Evolutionary conservation across 2,113 vertebrate species (phyloP).

Genomic region (Petaurus breviceps): DNA sequence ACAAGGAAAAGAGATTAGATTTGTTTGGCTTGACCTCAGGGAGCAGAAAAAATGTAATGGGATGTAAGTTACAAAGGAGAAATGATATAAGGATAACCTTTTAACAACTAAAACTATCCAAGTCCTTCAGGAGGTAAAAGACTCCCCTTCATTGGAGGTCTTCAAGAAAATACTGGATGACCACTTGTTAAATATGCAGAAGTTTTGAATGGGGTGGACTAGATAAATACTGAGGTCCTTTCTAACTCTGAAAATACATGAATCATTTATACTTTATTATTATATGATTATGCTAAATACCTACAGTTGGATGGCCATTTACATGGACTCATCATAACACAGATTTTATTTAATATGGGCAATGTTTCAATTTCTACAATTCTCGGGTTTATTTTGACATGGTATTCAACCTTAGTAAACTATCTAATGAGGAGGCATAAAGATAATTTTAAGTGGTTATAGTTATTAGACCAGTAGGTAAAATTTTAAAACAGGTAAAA

Average conservation of each 20-base stretch:
- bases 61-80: neutral
- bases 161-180: neutral
- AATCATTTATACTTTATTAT: neutral
- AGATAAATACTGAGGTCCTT: neutral
- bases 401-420: neutral
- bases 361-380: neutral
- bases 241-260: neutral
- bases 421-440: neutral
- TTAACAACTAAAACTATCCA: neutral
- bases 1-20: neutral
- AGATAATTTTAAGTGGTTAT: neutral
- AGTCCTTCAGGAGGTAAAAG: neutral
- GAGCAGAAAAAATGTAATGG: neutral
- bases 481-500: too few species aligned
- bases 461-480: too few species aligned
- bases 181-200: neutral
- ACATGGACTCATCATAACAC: neutral
- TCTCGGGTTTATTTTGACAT: neutral
- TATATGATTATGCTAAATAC: neutral
- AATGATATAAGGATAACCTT: neutral
- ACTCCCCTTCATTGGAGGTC: neutral
- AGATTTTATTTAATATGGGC: neutral
- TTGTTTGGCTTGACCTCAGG: neutral
- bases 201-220: neutral
- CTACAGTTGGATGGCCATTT: neutral